Conservation (phyloP, 2,888 invertebrate species). For the Ophion slaviceki region DNA sequence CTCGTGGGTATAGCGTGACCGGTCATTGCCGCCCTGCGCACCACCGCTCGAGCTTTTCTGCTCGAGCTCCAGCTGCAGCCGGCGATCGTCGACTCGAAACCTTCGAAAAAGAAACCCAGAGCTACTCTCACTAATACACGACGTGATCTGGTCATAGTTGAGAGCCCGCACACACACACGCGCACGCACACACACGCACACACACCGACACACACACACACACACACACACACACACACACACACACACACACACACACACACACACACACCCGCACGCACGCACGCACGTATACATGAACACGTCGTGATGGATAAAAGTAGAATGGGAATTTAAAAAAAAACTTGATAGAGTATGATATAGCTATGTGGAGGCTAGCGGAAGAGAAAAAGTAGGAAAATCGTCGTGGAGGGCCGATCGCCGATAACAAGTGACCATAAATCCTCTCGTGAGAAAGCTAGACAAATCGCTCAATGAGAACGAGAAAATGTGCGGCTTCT, state of each 20-base stretch:
- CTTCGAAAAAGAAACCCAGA: constrained; percentile 42
- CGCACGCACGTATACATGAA: background rate
- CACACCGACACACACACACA: background rate
- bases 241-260: background rate
- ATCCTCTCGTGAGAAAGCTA: constrained; percentile 32
- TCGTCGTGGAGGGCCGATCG: constrained; percentile 41
- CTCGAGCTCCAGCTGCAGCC: constrained; percentile 43
- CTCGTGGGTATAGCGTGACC: constrained; percentile 67
- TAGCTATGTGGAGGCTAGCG: constrained; percentile 16
- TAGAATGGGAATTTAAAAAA: constrained; percentile 18
- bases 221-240: constrained; percentile 5
- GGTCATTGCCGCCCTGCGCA: constrained; percentile 58
- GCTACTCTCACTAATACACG: constrained; percentile 53
- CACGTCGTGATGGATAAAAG: constrained; percentile 14
- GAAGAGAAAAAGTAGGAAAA: constrained; percentile 33
- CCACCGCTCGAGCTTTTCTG: constrained; percentile 54
- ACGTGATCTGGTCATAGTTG: constrained; percentile 59
- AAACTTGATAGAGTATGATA: constrained; percentile 21
- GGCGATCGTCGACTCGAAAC: constrained; percentile 61
- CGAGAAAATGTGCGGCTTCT: constrained; percentile 33
- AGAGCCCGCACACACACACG: constrained; percentile 27
- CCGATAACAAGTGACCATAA: constrained; percentile 50
- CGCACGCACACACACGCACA: background rate
- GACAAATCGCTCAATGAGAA: constrained; percentile 38
- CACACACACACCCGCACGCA: background rate